Evolutionary conservation across 2,888 invertebrate genomes (phyloP), one percentile per base, ranked within the genome.

Genomic region (Sphaeridia pumilis): DNA sequence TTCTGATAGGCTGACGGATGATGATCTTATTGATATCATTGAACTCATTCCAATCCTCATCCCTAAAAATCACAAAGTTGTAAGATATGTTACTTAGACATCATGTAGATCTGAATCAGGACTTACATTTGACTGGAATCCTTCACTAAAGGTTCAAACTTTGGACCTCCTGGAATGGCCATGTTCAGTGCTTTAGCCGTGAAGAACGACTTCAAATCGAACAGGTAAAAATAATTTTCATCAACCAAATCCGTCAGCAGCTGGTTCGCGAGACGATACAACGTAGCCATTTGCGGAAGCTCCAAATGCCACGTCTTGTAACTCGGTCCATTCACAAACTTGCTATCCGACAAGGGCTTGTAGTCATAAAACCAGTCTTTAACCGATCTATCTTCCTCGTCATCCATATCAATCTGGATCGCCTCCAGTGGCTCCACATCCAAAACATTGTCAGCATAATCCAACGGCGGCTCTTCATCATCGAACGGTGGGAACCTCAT

Each of bases 1-100:
- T 99, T 59, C 98, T 79, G 63, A 99, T 89, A 2, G 97, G 97
- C 69, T 98, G 97, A 7, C 98, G 78, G 65, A 99, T 98, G 60
- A 99, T 99, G 67, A 99, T 97, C 74, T 99, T 99, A 72, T 99
- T 98, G 65, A 99, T 98, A 69, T 99, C 98, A 74, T 99, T 99
- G 69, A 99, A 99, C 74, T 99, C 98, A 74, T 99, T 99, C 98
- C 98, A 99, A 71, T 99, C 98, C 74, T 99, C 98, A 74, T 99
- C 98, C 1, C 90, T 85, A 66, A 21, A 54, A 47, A 46, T n/a
- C n/a, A n/a, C n/a, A 24, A 20, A 10, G 7, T 46, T 31, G 10
- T 20, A 35, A 46, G 31, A 46, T 12, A 17, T n/a, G 34, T 14
- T 46, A 4, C 27, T n/a, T 35, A 42, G 21, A 36, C 12, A 46